Evolutionary conservation across 2,888 invertebrate genomes (phyloP).

Genomic region (Callinectes sapidus): DNA sequence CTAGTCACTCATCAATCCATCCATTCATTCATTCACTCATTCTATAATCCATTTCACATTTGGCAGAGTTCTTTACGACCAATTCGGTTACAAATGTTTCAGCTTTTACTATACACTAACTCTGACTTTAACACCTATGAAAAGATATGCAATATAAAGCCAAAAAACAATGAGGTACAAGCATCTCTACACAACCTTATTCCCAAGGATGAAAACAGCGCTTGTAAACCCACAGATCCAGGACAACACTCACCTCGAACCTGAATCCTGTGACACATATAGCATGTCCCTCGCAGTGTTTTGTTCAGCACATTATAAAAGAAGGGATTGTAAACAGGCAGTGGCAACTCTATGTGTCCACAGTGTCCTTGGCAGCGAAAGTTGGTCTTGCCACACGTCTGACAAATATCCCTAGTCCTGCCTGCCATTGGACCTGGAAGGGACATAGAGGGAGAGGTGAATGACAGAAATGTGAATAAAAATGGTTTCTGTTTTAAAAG

Average conservation of each 20-base stretch:
- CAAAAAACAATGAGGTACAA: neutral
- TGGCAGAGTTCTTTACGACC: neutral
- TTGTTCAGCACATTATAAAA: constrained; percentile 85
- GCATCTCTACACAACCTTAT: neutral
- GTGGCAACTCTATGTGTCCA: constrained; percentile 93
- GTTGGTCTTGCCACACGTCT: constrained; percentile 84
- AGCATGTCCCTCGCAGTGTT: constrained; percentile 83
- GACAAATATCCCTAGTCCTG: constrained; percentile 84
- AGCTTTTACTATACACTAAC: neutral
- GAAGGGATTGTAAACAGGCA: constrained; percentile 93
- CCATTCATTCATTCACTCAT: neutral
- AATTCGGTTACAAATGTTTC: too few species aligned
- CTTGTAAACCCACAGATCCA: neutral
- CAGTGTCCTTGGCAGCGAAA: constrained; percentile 92
- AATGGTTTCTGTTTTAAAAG: too few species aligned
- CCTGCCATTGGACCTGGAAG: neutral
- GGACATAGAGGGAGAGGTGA: neutral
- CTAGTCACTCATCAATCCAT: neutral
- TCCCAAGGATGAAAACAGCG: neutral
- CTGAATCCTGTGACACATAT: constrained; percentile 79
- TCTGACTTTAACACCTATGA: neutral
- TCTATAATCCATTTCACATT: neutral
- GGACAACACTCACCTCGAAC: constrained; percentile 42
- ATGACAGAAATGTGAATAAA: neutral
- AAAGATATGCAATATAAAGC: neutral